Percentiles rank a stretch among this genome's conserved stretches.
These are phyloP conservation scores for Drosophila rufa DNA, from an alignment of 1,140 invertebrate species.

Conservation along the genomic window DNA sequence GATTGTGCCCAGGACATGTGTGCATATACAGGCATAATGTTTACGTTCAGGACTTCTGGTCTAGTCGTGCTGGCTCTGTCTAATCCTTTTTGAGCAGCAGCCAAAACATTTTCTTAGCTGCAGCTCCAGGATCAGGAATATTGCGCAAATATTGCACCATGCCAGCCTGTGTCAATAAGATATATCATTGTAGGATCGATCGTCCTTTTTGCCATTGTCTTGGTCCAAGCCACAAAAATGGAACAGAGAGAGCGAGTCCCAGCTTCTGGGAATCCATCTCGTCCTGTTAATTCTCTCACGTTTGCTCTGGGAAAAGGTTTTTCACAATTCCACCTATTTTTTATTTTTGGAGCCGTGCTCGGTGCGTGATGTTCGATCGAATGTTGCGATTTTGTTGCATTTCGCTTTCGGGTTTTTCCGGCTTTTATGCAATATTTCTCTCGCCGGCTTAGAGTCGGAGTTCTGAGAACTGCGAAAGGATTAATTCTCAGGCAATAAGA, in stretches of 20 bases:
- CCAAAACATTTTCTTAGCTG: constrained; percentile 79
- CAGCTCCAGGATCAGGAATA: constrained; percentile 59
- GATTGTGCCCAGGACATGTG: constrained; percentile 4
- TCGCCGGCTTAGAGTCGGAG: constrained; percentile 10
- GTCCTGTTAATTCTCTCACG: constrained; percentile 56
- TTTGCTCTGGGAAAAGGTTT: constrained; percentile 58
- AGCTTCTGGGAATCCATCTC: constrained; percentile 66
- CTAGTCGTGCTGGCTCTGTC: constrained; percentile 11
- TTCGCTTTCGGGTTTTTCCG: constrained; percentile 8
- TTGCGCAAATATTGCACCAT: constrained; percentile 77
- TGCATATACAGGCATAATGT: constrained; percentile 25
- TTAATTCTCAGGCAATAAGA: constrained; percentile 31
- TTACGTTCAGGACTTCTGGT: constrained; percentile 46
- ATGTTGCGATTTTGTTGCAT: constrained; percentile 68
- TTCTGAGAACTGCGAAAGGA: constrained; percentile 64
- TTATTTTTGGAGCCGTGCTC: constrained; percentile 2
- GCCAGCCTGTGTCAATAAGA: constrained; percentile 48
- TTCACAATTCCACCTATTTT: neutral
- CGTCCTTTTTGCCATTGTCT: constrained; percentile 36
- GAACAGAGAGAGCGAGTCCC: constrained; percentile 45
- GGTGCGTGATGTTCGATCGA: constrained; percentile 71
- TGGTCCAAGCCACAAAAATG: constrained; percentile 74
- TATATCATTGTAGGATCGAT: constrained; percentile 31
- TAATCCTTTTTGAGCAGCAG: constrained; percentile 71
- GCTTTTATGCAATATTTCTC: constrained; percentile 57